A percentile compares a stretch with the other conserved stretches of the same genome.
These are phyloP conservation scores for pig (Sus scrofa) DNA, from an alignment of 2,113 vertebrate genomes.

Conservation along the genomic window T2T-Sscrofa CM000822.6:67554001-67554500, in stretches of 20 bases:
- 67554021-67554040: not conserved
- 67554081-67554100: constrained; percentile 2
- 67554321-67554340: not conserved
- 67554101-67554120: constrained; percentile 18
- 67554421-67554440: not conserved
- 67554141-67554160: constrained; percentile 30
- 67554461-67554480: constrained; percentile 41
- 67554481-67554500: constrained; percentile 26
- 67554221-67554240: not conserved
- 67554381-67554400: constrained; percentile 41
- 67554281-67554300: constrained; percentile 1
- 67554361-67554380: not conserved
- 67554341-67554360: not conserved
- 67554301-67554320: not conserved
- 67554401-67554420: constrained; percentile 34
- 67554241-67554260: constrained; percentile 15
- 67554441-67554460: not conserved
- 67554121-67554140: constrained; percentile 34
- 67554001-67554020: too few relatives aligned
- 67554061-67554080: not conserved
- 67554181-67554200: constrained; percentile 31
- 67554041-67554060: not conserved
- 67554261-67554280: constrained; percentile 54
- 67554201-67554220: constrained; percentile 22
- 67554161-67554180: constrained; percentile 26